Evolutionary conservation across 2,113 vertebrate species (phyloP), one percentile per base, ranked within the genome.

Genomic region (Agelaius tricolor): DNA sequence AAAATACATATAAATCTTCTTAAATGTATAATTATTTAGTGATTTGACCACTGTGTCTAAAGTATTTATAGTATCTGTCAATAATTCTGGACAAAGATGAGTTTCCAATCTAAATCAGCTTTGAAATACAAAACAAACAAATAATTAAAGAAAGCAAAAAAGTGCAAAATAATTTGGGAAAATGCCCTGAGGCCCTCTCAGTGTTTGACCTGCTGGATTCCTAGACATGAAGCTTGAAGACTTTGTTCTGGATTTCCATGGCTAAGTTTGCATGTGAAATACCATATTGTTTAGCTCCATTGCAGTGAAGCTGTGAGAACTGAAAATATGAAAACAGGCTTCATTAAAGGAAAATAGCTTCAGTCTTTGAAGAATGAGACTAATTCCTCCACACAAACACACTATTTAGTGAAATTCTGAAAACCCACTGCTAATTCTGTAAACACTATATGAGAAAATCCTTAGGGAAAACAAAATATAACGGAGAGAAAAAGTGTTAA

Each of bases 221-320:
- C 44, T 68, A 71, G 54, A 79, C 52, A n/a, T 27, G 44, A 89
- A 91, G 19, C 54, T 49, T 67, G 47, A 75, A 82, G 62, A 84
- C 33, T 93, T 94, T 79, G 69, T 73, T 72, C 58, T 79, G 58
- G n/a, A 72, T 90, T 96, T 90, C 74, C 67, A 54, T 62, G 33
- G 49, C 54, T 44, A 52, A 72, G 52, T 89, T 84, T 85, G n/a
- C 75, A 9, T 94, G 75, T 86, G 67, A 80, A 96, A 83, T 58
- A 27, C 62, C 13, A 12, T 26, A 79, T 83, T 93, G 88, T 88
- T 88, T 67, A 69, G n/a, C 35, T 82, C n/a, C 43, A 30, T 31
- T 91, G 30, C 4, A 1, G 26, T 77, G 74, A 81, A 79, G 26
- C 54, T 74, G 3, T 35, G 59, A 65, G 28, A 79, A 63, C 28